Conservation (phyloP, 1,140 invertebrate species). For the Pteromalus puparum region DNA sequence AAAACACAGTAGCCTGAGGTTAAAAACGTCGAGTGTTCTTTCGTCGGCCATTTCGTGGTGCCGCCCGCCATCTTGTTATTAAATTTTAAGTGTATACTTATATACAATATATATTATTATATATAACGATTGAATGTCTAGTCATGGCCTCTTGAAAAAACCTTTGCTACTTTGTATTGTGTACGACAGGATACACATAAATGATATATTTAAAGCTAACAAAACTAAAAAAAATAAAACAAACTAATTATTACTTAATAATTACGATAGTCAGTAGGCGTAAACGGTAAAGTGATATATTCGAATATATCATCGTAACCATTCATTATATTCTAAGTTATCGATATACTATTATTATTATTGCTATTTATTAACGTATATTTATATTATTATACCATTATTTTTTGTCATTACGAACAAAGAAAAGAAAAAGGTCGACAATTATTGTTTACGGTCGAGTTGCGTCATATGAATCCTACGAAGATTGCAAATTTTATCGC, state of each 20-base stretch:
- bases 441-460: constrained; percentile 44
- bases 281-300: constrained; percentile 46
- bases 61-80: constrained; percentile 75
- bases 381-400: constrained; percentile 40
- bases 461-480: constrained; percentile 31
- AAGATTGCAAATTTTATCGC: constrained; percentile 53
- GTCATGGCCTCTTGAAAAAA: constrained; percentile 73
- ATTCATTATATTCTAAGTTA: constrained; percentile 52
- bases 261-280: constrained; percentile 51
- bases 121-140: constrained; percentile 73
- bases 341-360: constrained; percentile 47
- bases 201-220: constrained; percentile 46
- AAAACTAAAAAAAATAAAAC: constrained; percentile 35
- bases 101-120: constrained; percentile 56
- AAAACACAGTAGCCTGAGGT: constrained; percentile 51
- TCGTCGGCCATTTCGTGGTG: constrained; percentile 70
- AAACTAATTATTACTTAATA: constrained; percentile 51
- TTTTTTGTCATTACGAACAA: constrained; percentile 20
- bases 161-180: constrained; percentile 64
- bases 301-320: constrained; percentile 53
- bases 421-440: neutral
- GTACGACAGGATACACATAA: constrained; percentile 55
- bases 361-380: constrained; percentile 40
- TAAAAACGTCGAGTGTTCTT: constrained; percentile 57
- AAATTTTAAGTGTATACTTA: constrained; percentile 69